Evolutionary conservation across 92 coral and sea anemone species (phyloP).

Genomic region (Nematostella vectensis): DNA sequence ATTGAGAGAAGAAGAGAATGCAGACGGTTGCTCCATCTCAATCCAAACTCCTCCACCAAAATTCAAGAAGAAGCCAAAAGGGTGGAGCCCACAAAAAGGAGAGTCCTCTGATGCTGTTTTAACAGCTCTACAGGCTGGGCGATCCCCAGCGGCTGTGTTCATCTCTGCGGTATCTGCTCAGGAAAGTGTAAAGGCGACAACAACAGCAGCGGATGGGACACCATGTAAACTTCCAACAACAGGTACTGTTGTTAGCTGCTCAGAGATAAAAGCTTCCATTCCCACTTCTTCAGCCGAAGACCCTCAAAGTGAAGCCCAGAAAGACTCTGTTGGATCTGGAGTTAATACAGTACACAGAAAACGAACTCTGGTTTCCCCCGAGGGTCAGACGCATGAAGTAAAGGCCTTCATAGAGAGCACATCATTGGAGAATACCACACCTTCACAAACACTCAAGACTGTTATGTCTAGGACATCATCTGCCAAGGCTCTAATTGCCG

Average conservation of each 20-base stretch:
- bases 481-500: background rate
- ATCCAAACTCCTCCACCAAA: constrained; percentile 48
- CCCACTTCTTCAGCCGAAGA: background rate
- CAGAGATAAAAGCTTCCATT: background rate
- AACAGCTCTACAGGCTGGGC: background rate
- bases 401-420: constrained; percentile 7
- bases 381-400: constrained; percentile 26
- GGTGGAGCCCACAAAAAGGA: constrained; percentile 27
- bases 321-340: background rate
- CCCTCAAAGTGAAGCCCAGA: background rate
- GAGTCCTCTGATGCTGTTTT: background rate
- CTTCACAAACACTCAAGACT: background rate
- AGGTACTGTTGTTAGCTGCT: background rate
- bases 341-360: constrained; percentile 4
- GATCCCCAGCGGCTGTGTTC: constrained; percentile 10
- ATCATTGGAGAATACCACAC: background rate
- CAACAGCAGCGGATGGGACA: background rate
- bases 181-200: constrained; percentile 23
- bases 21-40: constrained; percentile 4
- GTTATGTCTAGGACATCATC: background rate
- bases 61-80: constrained; percentile 29
- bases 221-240: background rate
- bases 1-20: background rate
- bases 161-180: constrained; percentile 26
- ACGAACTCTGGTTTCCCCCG: constrained; percentile 28